A percentile compares a stretch with the other conserved stretches of the same genome.
Conservation (phyloP, 2,113 vertebrate species). For the Rhinichthys klamathensis region DNA sequence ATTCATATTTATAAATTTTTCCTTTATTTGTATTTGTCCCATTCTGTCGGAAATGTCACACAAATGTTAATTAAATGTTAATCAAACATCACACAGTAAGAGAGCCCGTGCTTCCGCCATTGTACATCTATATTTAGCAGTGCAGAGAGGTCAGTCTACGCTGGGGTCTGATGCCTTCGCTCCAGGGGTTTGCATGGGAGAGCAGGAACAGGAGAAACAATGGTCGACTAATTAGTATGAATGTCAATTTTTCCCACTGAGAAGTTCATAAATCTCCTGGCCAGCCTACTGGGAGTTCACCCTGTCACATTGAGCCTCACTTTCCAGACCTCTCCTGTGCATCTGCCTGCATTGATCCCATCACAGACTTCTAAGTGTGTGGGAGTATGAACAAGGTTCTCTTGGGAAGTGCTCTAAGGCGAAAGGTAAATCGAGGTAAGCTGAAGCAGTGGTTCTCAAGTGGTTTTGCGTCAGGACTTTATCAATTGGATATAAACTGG, state of each 20-base stretch:
- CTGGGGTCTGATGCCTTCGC: conserved; percentile 54
- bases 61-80: conserved; percentile 81
- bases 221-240: conserved; percentile 80
- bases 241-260: conserved; percentile 75
- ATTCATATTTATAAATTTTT: conserved; percentile 37
- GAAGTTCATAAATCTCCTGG: conserved; percentile 75
- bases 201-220: conserved; percentile 64
- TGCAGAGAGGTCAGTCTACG: conserved; percentile 64
- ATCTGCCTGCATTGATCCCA: conserved; percentile 32
- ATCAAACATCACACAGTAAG: conserved; percentile 70
- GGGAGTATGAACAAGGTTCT: conserved; percentile 23
- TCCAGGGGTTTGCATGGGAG: conserved; percentile 42
- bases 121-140: conserved; percentile 64
- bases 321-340: conserved; percentile 34
- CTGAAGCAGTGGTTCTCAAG: background rate
- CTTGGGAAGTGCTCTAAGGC: conserved; percentile 35
- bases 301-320: conserved; percentile 65
- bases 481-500: background rate
- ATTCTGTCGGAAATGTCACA: conserved; percentile 72
- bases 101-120: conserved; percentile 61
- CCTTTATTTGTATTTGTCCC: conserved; percentile 51
- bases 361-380: conserved; percentile 17
- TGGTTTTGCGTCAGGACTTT: background rate
- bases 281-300: conserved; percentile 71
- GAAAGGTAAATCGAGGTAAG: conserved; percentile 20